Evolutionary conservation across 2,113 vertebrate species (phyloP).

Genomic region (Pluvianellus socialis): DNA sequence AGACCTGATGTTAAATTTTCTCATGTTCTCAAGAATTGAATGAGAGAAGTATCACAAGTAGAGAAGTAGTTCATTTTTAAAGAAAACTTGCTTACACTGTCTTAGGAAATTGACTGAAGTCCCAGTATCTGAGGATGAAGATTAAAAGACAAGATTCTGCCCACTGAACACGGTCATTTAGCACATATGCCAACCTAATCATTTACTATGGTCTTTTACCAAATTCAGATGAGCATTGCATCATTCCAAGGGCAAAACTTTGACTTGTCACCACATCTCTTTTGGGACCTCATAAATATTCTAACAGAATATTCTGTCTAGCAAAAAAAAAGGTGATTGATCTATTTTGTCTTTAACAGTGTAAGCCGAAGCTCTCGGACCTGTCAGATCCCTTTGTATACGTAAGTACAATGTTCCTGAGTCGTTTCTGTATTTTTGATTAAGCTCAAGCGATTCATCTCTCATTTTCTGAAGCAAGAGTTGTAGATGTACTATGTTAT

Average conservation of each 20-base stretch:
- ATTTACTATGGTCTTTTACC: background rate
- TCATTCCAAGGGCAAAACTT: conserved; percentile 10
- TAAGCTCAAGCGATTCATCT: background rate
- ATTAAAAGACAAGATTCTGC: background rate
- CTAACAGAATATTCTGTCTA: background rate
- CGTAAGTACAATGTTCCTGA: conserved; percentile 53
- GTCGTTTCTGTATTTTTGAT: background rate
- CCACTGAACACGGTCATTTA: background rate
- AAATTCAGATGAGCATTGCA: background rate
- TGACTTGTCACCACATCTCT: background rate
- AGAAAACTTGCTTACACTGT: background rate
- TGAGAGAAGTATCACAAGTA: background rate
- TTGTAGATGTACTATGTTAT: background rate
- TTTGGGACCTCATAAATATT: conserved; percentile 26
- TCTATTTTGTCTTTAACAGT: conserved; percentile 42
- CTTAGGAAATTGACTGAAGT: background rate
- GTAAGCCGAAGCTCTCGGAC: conserved; percentile 70
- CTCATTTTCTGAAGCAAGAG: background rate
- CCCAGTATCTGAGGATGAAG: background rate
- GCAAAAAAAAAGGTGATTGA: background rate
- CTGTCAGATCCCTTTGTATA: conserved; percentile 74
- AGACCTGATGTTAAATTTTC: background rate
- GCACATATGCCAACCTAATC: background rate
- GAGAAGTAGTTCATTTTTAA: background rate
- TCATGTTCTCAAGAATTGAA: background rate